Conservation (phyloP, 2,888 invertebrate species). For the Acleris laterana region DNA sequence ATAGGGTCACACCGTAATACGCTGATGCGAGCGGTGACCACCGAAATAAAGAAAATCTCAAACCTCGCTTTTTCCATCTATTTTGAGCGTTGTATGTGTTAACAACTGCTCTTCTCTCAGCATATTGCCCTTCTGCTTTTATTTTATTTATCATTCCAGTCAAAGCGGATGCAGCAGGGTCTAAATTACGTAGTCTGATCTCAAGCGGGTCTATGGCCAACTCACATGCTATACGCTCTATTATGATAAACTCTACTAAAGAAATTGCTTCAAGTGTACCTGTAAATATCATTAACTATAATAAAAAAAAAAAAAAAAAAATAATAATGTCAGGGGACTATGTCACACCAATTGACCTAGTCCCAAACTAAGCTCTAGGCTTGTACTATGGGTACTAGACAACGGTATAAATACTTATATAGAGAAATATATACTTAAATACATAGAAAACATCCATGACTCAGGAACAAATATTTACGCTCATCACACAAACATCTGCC, state of each 20-base stretch:
- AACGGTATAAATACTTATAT: no score
- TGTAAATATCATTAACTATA: constrained; percentile 36
- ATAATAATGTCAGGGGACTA: no score
- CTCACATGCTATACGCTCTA: constrained; percentile 84
- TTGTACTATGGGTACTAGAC: no score
- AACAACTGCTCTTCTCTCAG: constrained; percentile 67
- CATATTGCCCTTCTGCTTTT: constrained; percentile 75
- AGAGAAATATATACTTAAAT: no score
- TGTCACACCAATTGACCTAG: no score
- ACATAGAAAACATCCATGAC: no score
- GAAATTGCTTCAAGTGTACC: constrained; percentile 78
- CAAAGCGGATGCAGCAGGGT: constrained; percentile 42
- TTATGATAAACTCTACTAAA: constrained; percentile 84
- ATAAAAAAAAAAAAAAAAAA: no score
- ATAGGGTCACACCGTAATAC: constrained; percentile 77
- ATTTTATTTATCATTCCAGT: constrained; percentile 76
- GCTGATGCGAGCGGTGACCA: constrained; percentile 72
- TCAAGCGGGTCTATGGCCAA: constrained; percentile 78
- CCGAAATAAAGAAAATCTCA: constrained; percentile 85
- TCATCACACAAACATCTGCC: no score
- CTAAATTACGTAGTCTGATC: constrained; percentile 77
- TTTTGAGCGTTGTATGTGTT: constrained; percentile 83
- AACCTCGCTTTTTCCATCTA: constrained; percentile 88
- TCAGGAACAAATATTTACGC: no score
- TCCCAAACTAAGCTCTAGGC: no score